Conservation (phyloP, 2,888 invertebrate genomes). For the Quadroppia sp. region DNA sequence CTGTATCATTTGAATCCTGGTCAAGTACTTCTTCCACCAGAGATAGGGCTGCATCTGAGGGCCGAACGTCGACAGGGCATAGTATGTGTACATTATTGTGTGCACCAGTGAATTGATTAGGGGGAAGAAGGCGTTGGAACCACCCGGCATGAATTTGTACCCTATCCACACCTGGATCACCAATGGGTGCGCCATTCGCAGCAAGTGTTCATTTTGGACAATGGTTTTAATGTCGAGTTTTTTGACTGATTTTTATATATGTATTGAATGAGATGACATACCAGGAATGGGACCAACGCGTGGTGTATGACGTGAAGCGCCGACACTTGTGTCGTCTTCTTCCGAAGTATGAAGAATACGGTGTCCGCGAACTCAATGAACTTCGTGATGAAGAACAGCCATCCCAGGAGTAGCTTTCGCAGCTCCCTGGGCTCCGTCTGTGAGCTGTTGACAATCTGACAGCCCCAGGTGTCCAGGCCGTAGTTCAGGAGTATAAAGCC, state of each 20-base stretch:
- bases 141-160: conserved; percentile 50
- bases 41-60: conserved; percentile 54
- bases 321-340: conserved; percentile 30
- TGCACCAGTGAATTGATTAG: conserved; percentile 55
- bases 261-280: neutral
- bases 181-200: too few relatives aligned
- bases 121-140: conserved; percentile 55
- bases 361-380: conserved; percentile 33
- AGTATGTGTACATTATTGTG: conserved; percentile 55
- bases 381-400: conserved; percentile 33
- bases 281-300: conserved; percentile 32
- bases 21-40: conserved; percentile 57
- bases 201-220: too few relatives aligned
- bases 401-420: conserved; percentile 22
- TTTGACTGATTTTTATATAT: too few relatives aligned
- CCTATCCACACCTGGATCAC: conserved; percentile 40
- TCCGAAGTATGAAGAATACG: conserved; percentile 29
- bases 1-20: conserved; percentile 53
- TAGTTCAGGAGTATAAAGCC: conserved; percentile 24
- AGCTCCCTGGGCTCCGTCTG: conserved; percentile 8
- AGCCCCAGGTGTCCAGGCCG: conserved; percentile 30
- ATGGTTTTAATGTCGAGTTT: too few relatives aligned
- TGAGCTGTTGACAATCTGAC: conserved; percentile 16
- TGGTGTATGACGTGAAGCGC: conserved; percentile 33
- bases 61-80: conserved; percentile 54